Percentiles rank a stretch among this genome's conserved stretches.
phyloP scores from a whole-genome alignment of 2,797 vertebrate species.

The Heterohyrax brucei region DNA sequence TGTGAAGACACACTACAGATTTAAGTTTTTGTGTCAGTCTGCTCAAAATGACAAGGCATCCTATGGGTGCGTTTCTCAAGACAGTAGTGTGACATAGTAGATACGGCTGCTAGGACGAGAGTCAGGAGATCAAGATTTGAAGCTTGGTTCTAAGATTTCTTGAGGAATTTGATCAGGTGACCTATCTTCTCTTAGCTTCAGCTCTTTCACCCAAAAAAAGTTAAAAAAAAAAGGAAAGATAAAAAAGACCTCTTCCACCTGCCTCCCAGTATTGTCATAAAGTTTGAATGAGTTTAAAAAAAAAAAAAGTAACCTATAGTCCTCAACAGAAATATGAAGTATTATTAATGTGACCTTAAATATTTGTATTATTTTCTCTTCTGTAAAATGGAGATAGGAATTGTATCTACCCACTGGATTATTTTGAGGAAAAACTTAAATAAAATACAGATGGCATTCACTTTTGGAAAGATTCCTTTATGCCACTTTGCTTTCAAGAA shows the following conservation, averaged over 20 bases:
- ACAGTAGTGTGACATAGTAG: neutral
- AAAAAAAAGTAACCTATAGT: constrained; percentile 42
- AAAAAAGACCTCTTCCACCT: neutral
- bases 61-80: neutral
- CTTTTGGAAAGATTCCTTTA: too few species aligned
- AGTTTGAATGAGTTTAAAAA: constrained; percentile 45
- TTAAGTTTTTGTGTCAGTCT: constrained; percentile 1
- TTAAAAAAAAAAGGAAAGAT: constrained; percentile 6
- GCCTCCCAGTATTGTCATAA: neutral
- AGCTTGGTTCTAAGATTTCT: neutral
- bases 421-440: constrained; percentile 38
- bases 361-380: constrained; percentile 9
- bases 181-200: neutral
- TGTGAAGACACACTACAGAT: neutral
- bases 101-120: neutral
- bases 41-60: constrained; percentile 11
- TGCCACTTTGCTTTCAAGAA: too few species aligned
- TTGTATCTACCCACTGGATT: neutral
- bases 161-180: constrained; percentile 20
- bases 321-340: constrained; percentile 31
- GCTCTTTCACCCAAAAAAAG: neutral
- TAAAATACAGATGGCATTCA: neutral
- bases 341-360: neutral
- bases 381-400: constrained; percentile 21
- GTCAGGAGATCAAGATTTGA: neutral